Evolutionary conservation across 2,888 invertebrate genomes (phyloP), one percentile per base, ranked within the genome.

Genomic region (Tiliacea aurago): DNA sequence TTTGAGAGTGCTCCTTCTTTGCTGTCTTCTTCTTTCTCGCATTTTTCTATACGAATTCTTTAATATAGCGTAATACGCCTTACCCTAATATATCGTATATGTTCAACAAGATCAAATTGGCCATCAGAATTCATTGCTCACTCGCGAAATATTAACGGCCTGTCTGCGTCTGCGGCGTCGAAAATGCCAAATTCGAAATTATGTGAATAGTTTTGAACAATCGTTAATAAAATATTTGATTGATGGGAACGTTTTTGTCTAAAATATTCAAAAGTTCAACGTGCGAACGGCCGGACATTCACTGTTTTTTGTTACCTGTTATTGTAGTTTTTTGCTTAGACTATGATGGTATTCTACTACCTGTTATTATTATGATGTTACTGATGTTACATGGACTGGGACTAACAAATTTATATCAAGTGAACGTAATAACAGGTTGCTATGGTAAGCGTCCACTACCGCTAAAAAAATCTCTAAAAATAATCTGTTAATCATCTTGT

Each of bases 221-320:
- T 76, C 7, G 69, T 56, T 59, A 66, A 82, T 71, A 70, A 77
- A 73, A 73, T 74, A 73, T 49, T 71, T 68, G 55, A 72, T 69
- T 66, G 75, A 63, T 65, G 67, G 65, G 80, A 80, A 80, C 73
- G 37, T 81, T 75, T 84, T 73, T 84, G 73, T 78, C 56, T 55
- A 13, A 70, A 70, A 73, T 51, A 70, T 66, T 68, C 55, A 59
- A 73, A 77, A 78, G 73, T 83, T 84, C 84, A 83, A 83, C 76
- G 83, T 85, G 84, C 84, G 74, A 84, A 74, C 51, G 59, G 55
- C 72, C 80, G 84, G 80, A 70, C 74, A 77, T 70, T 81, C 70
- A 45, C 65, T 69, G 56, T 2, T 81, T 83, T 84, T 81, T 85
- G 67, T 80, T 75, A 56, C 67, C 28, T 58, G 64, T 74, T 64